Evolutionary conservation across 1,140 invertebrate genomes (phyloP).

Genomic region (Rhopalosiphum padi): DNA sequence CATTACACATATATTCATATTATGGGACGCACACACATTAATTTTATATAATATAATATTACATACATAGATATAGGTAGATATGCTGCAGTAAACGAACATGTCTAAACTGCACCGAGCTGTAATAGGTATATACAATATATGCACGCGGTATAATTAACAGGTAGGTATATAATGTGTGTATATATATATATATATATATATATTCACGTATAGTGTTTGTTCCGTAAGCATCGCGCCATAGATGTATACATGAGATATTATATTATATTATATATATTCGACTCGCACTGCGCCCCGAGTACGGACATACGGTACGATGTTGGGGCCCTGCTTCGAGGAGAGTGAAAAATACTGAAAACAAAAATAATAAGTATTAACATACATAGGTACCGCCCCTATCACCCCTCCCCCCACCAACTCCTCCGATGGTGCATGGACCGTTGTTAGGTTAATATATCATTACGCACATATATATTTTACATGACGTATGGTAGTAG

Average conservation of each 20-base stretch:
- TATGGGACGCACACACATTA: background rate
- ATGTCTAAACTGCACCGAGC: background rate
- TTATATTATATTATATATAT: background rate
- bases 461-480: background rate
- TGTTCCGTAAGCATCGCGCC: background rate
- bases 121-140: background rate
- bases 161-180: background rate
- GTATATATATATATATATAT: no score
- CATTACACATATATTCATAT: background rate
- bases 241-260: background rate
- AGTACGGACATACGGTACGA: background rate
- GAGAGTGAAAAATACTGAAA: background rate
- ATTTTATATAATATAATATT: background rate
- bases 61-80: background rate
- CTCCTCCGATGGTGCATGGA: background rate
- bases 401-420: background rate
- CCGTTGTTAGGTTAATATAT: constrained; percentile 37
- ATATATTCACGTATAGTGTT: background rate
- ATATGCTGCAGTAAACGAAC: background rate
- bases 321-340: background rate
- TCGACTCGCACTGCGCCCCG: background rate
- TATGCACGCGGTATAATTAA: background rate
- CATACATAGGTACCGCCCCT: background rate
- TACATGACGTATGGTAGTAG: background rate
- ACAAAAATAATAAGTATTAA: background rate